Evolutionary conservation across 2,888 invertebrate species (phyloP).

Genomic region (Ophraella communa): DNA sequence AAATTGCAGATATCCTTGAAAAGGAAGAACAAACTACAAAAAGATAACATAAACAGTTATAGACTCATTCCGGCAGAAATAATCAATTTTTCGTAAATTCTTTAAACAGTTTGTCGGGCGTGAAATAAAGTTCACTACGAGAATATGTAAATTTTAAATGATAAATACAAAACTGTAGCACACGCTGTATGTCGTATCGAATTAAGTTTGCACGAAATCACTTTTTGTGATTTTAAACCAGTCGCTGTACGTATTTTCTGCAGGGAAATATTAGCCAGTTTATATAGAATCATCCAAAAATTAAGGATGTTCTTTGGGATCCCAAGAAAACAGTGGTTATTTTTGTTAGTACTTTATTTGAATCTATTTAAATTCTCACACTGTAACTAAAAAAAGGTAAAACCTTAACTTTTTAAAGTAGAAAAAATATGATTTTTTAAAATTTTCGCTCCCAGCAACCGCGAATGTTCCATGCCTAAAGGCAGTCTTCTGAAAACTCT

Average conservation of each 20-base stretch:
- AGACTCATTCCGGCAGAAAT: conserved; percentile 4
- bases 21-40: not conserved
- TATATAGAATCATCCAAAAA: not conserved
- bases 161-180: conserved; percentile 32
- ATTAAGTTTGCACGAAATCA: conserved; percentile 13
- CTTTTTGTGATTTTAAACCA: not conserved
- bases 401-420: too few relatives aligned
- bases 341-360: too few relatives aligned
- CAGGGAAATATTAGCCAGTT: not conserved
- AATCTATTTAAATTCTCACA: too few relatives aligned
- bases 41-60: not conserved
- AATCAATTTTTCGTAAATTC: conserved; percentile 16
- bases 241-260: not conserved
- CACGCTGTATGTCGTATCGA: conserved; percentile 20
- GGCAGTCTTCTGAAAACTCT: too few relatives aligned
- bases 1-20: not conserved
- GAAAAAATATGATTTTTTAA: too few relatives aligned
- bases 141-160: conserved; percentile 35
- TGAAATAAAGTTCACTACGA: conserved; percentile 19
- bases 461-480: too few relatives aligned
- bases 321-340: not conserved
- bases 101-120: conserved; percentile 12
- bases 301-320: not conserved
- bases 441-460: too few relatives aligned
- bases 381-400: too few relatives aligned